Conservation (phyloP, 2,113 vertebrate species). For the Athene noctua region DNA sequence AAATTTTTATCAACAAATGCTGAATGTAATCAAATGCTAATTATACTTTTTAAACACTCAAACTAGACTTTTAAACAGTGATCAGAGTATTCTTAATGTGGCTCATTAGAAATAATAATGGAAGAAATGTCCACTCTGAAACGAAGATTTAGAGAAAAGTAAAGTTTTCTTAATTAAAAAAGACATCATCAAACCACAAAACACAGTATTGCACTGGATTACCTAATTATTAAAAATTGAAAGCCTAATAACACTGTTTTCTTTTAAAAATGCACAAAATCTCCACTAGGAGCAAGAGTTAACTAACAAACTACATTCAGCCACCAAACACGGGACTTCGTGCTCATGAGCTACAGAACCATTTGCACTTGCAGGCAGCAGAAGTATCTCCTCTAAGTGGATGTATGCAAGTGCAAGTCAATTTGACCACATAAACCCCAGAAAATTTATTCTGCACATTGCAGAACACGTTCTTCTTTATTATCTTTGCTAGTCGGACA, state of each 20-base stretch:
- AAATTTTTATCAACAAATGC: not conserved
- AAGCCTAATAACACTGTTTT: not conserved
- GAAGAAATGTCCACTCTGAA: not conserved
- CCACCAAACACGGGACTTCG: not conserved
- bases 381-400: not conserved
- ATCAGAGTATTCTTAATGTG: not conserved
- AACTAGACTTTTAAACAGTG: constrained; percentile 3
- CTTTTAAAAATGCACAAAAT: not conserved
- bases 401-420: not conserved
- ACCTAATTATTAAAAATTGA: not conserved
- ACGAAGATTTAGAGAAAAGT: not conserved
- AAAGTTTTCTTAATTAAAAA: not conserved
- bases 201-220: not conserved
- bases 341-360: not conserved
- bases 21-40: not conserved
- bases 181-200: not conserved
- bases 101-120: not conserved
- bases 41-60: not conserved
- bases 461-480: not conserved
- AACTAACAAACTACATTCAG: not conserved
- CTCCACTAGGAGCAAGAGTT: not conserved
- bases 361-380: not conserved
- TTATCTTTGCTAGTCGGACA: not conserved
- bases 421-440: not conserved
- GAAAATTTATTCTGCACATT: not conserved